Conservation (phyloP, 2,113 vertebrate genomes). For the Scolopax mira region DNA sequence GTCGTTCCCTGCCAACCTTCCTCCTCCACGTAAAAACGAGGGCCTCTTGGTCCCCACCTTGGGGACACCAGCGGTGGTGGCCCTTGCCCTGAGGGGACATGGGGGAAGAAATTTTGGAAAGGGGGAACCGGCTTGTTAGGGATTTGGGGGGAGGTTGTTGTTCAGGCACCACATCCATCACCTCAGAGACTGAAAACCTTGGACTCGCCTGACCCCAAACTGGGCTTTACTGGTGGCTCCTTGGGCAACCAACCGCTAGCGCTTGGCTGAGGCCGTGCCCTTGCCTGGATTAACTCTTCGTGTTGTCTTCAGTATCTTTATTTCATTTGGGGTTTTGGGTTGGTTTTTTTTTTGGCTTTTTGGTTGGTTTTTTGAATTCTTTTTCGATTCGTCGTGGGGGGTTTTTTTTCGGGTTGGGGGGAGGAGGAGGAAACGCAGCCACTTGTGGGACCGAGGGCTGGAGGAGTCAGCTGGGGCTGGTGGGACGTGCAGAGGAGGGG, state of each 20-base stretch:
- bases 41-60: too few species aligned
- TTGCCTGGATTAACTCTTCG: conserved; percentile 7
- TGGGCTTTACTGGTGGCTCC: neutral
- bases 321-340: too few species aligned
- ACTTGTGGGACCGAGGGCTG: neutral
- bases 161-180: neutral
- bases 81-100: too few species aligned
- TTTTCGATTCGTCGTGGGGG: neutral
- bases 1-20: too few species aligned
- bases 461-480: neutral
- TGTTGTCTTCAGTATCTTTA: conserved; percentile 18
- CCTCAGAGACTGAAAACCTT: neutral
- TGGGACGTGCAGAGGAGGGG: neutral
- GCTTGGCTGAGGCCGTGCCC: conserved; percentile 7
- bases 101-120: too few species aligned
- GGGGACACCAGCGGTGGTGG: too few species aligned
- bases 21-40: too few species aligned
- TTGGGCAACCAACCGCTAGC: neutral
- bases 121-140: too few species aligned
- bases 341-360: neutral
- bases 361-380: neutral
- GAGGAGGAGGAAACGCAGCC: neutral
- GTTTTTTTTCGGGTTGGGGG: neutral
- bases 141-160: neutral
- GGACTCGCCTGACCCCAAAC: conserved; percentile 26